Evolutionary conservation across 2,797 vertebrate genomes (phyloP).

Genomic region (Channa striata): DNA sequence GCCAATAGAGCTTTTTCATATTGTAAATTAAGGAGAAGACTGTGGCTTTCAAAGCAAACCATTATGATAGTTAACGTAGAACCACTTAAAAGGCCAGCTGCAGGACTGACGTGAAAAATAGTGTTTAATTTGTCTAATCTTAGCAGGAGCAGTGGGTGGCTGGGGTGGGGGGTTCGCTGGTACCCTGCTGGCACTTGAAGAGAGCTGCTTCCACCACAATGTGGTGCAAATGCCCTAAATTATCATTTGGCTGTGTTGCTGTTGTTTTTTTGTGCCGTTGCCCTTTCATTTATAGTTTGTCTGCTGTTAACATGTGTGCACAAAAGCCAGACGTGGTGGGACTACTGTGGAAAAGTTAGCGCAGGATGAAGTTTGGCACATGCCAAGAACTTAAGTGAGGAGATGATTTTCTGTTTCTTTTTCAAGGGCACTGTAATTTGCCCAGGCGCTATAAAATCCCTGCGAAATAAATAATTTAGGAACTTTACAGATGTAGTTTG

Average conservation of each 20-base stretch:
- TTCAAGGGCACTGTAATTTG: conserved; percentile 78
- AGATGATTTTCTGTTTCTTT: conserved; percentile 72
- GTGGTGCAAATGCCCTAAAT: conserved; percentile 75
- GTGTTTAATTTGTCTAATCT: conserved; percentile 88
- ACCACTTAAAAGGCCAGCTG: conserved; percentile 87
- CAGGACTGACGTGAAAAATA: conserved; percentile 84
- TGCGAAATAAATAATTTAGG: conserved; percentile 77
- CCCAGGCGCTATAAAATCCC: conserved; percentile 70
- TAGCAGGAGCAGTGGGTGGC: conserved; percentile 80
- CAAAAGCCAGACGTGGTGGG: conserved; percentile 32
- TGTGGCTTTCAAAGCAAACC: conserved; percentile 85
- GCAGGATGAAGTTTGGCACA: conserved; percentile 48
- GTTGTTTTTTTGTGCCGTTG: conserved; percentile 64
- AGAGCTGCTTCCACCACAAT: conserved; percentile 73
- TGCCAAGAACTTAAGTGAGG: conserved; percentile 60
- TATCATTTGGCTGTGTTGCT: conserved; percentile 69
- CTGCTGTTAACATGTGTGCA: conserved; percentile 69
- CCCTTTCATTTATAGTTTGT: conserved; percentile 75
- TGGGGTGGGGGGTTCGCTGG: conserved; percentile 54
- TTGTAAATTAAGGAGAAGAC: conserved; percentile 82
- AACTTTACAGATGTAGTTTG: conserved; percentile 73
- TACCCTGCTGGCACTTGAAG: conserved; percentile 75
- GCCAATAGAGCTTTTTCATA: conserved; percentile 78
- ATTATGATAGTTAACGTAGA: conserved; percentile 83
- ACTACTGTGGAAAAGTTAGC: conserved; percentile 54